These are phyloP conservation scores for Tenthredo amoena DNA, from an alignment of 2,888 invertebrate genomes.

Conservation along the genomic window DNA sequence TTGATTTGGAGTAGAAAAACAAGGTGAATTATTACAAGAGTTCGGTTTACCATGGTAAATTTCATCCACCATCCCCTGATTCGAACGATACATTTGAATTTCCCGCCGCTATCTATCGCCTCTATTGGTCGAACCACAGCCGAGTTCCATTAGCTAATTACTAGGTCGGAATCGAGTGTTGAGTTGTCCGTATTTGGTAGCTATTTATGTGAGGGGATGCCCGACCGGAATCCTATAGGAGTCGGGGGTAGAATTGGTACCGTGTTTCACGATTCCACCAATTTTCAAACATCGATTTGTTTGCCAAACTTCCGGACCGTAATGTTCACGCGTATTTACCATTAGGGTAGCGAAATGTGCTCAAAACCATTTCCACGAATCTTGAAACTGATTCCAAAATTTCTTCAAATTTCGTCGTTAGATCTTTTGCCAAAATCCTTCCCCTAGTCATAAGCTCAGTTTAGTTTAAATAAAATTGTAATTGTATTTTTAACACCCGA, in stretches of 20 bases:
- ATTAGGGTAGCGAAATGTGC: neutral
- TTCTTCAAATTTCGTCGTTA: neutral
- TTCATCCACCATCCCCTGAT: neutral
- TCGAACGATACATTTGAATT: slow-evolving; percentile 75
- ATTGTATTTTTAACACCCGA: neutral
- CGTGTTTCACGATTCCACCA: slow-evolving; percentile 25
- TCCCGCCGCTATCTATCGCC: slow-evolving; percentile 69
- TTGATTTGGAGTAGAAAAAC: slow-evolving; percentile 44
- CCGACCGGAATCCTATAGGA: slow-evolving; percentile 9
- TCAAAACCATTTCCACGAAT: neutral
- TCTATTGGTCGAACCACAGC: slow-evolving; percentile 59
- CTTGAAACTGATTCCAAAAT: neutral
- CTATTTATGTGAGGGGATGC: slow-evolving; percentile 39
- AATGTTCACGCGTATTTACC: slow-evolving; percentile 29
- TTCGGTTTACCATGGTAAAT: neutral
- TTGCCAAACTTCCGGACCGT: slow-evolving; percentile 20
- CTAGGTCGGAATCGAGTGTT: slow-evolving; percentile 54
- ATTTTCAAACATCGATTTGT: slow-evolving; percentile 40
- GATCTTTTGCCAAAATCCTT: neutral
- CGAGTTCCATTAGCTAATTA: slow-evolving; percentile 77
- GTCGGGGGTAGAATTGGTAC: slow-evolving; percentile 16
- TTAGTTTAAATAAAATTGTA: neutral
- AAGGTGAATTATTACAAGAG: slow-evolving; percentile 28
- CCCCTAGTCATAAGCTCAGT: neutral
- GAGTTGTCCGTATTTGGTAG: slow-evolving; percentile 48